A percentile compares a stretch with the other conserved stretches of the same genome.
phyloP scores from a whole-genome alignment of 2,888 invertebrate species.

The Brachyptera risi region DNA sequence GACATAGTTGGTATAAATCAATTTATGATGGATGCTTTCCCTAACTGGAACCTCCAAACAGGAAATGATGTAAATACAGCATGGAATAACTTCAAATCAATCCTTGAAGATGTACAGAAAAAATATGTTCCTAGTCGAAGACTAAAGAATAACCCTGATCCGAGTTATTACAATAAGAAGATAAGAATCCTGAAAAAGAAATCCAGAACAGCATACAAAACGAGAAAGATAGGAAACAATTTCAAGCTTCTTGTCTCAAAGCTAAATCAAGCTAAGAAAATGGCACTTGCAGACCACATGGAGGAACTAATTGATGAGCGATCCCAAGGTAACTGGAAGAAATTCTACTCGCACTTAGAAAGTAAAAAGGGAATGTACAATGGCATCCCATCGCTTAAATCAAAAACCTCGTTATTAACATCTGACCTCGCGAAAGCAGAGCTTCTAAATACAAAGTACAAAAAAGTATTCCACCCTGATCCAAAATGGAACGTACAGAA shows the following conservation, averaged over 20 bases:
- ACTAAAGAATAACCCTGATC: neutral
- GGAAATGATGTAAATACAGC: neutral
- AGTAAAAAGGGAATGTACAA: neutral
- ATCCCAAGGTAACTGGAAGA: neutral
- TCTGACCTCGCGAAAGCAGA: too few species aligned
- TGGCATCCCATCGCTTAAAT: too few species aligned
- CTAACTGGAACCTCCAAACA: too few species aligned
- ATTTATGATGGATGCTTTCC: neutral
- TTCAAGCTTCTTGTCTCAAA: too few species aligned
- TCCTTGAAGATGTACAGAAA: neutral
- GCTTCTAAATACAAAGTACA: too few species aligned
- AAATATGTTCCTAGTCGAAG: neutral
- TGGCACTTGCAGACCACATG: too few species aligned
- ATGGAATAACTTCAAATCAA: neutral
- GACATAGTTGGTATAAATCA: too few species aligned
- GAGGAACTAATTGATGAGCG: neutral
- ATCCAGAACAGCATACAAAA: neutral
- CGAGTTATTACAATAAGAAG: too few species aligned
- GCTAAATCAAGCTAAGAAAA: too few species aligned
- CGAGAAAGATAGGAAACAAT: neutral
- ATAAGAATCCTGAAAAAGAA: neutral
- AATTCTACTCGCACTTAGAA: neutral
- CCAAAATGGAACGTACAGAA: too few species aligned
- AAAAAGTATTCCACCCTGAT: too few species aligned
- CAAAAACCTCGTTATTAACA: too few species aligned